Conservation (phyloP, 2,113 vertebrate genomes). For the Malaclemys terrapin region DNA sequence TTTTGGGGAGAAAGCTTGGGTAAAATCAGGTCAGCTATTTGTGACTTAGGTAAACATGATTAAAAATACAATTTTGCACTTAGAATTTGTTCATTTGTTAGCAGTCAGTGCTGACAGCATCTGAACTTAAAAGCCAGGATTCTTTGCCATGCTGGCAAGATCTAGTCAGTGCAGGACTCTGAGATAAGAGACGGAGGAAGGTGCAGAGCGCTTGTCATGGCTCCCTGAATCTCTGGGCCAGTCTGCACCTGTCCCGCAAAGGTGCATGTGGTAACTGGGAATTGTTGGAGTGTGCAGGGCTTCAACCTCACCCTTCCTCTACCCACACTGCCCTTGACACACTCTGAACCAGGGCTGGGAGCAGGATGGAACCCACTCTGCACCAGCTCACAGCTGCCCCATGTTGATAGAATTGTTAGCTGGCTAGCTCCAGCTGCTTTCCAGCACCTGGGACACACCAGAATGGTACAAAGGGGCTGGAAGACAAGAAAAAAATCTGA, state of each 20-base stretch:
- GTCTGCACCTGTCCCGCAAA: background rate
- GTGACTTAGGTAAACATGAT: background rate
- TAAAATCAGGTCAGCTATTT: background rate
- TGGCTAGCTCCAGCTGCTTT: background rate
- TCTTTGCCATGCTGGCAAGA: background rate
- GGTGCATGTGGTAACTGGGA: background rate
- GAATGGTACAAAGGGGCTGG: background rate
- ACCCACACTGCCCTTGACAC: background rate
- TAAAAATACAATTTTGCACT: background rate
- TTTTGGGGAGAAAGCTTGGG: background rate
- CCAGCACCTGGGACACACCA: background rate
- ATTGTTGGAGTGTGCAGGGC: background rate
- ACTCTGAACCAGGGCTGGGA: background rate
- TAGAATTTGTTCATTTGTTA: accelerated
- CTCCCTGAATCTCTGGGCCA: accelerated
- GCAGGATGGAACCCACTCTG: background rate
- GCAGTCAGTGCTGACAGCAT: background rate
- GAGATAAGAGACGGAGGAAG: background rate
- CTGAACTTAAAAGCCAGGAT: background rate
- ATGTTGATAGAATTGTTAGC: background rate
- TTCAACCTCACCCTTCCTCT: background rate
- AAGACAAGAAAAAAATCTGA: background rate
- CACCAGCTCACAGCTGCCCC: background rate
- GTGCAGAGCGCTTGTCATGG: background rate
- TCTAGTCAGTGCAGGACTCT: background rate